Conservation (phyloP, 2,888 invertebrate genomes). For the Synanthedon formicaeformis region DNA sequence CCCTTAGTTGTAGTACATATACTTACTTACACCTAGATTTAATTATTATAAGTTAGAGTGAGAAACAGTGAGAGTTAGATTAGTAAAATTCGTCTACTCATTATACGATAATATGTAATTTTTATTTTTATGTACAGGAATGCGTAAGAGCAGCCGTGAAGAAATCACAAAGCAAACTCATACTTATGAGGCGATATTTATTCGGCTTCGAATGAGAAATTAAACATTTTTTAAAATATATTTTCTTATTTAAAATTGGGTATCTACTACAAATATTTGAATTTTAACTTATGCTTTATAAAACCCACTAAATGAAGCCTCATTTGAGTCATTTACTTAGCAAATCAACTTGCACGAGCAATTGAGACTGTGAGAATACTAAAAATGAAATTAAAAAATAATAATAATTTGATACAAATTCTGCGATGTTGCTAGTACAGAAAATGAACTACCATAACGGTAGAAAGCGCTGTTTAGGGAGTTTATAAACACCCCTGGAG, state of each 20-base stretch:
- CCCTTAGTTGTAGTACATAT: constrained; percentile 18
- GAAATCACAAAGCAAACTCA: constrained; percentile 11
- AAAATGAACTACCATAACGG: no score
- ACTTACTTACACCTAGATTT: constrained; percentile 23
- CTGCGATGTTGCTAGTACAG: no score
- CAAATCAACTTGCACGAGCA: no score
- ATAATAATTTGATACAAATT: no score
- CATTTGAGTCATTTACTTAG: no score
- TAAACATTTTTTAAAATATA: not conserved
- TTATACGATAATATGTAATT: constrained; percentile 8
- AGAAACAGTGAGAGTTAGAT: constrained; percentile 46
- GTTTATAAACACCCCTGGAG: no score
- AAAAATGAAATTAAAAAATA: no score
- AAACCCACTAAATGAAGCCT: no score
- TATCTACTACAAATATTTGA: no score
- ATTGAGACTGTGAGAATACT: no score
- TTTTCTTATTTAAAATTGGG: not conserved
- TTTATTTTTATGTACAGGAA: constrained; percentile 41
- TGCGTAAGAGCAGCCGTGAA: constrained; percentile 33
- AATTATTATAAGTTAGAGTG: constrained; percentile 41
- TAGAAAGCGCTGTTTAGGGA: no score
- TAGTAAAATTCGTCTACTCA: constrained; percentile 47
- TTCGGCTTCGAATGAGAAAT: not conserved
- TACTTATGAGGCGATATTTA: constrained; percentile 11
- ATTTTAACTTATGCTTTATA: no score